phyloP scores from a whole-genome alignment of 2,113 vertebrate genomes.

The Xenopus laevis region DNA sequence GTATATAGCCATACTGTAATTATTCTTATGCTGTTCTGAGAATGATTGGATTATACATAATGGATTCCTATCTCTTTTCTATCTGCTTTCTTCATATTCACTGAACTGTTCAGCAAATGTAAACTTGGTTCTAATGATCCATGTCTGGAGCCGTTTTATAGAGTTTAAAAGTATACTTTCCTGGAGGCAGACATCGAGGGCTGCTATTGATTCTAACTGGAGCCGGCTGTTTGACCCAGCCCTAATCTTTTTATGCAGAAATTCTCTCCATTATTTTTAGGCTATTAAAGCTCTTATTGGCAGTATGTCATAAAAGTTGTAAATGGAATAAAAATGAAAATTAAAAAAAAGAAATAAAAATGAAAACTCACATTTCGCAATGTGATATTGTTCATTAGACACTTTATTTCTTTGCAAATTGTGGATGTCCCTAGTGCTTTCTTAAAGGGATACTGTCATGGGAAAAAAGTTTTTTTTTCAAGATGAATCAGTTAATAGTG shows the following conservation, averaged over 20 bases:
- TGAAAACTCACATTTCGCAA: too few relatives aligned
- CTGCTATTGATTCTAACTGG: slow-evolving; percentile 43
- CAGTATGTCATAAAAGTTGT: too few relatives aligned
- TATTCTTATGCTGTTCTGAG: neutral
- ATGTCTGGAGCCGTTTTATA: slow-evolving; percentile 42
- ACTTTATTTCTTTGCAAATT: too few relatives aligned
- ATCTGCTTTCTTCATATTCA: slow-evolving; percentile 17
- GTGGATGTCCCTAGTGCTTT: too few relatives aligned
- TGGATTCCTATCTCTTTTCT: slow-evolving; percentile 8
- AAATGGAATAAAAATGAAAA: too few relatives aligned
- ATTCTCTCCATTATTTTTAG: neutral
- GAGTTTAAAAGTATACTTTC: slow-evolving; percentile 37
- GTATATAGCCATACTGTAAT: neutral
- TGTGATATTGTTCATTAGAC: too few relatives aligned
- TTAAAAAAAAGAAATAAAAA: too few relatives aligned
- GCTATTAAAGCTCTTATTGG: too few relatives aligned
- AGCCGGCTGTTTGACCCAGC: slow-evolving; percentile 34
- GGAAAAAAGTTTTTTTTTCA: too few relatives aligned
- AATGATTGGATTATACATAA: slow-evolving; percentile 15
- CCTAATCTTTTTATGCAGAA: slow-evolving; percentile 20
- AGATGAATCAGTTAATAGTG: too few relatives aligned
- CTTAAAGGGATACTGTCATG: too few relatives aligned
- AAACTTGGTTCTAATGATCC: slow-evolving; percentile 26
- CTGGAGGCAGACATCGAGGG: slow-evolving; percentile 35
- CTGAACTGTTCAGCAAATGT: slow-evolving; percentile 33